Conservation (phyloP, 2,113 vertebrate genomes). For the Heterochromis multidens region DNA sequence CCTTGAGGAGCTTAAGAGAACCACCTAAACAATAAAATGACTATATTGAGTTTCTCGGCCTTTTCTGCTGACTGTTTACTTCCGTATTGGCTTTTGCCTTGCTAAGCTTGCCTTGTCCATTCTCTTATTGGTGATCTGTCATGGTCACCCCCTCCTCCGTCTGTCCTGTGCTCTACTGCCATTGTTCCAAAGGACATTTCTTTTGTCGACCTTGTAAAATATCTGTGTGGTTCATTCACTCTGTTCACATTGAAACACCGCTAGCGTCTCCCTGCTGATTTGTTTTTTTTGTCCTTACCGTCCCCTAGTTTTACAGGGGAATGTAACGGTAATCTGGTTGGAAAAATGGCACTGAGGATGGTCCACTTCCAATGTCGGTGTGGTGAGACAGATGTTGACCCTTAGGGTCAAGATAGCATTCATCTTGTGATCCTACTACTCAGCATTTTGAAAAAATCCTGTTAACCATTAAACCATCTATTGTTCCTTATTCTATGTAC, state of each 20-base stretch:
- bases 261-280: slow-evolving; percentile 66
- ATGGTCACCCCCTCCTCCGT: slow-evolving; percentile 76
- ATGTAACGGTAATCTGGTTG: slow-evolving; percentile 57
- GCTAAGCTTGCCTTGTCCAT: slow-evolving; percentile 82
- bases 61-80: slow-evolving; percentile 79
- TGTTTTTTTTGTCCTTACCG: slow-evolving; percentile 56
- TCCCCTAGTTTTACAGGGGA: slow-evolving; percentile 50
- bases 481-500: slow-evolving; percentile 27
- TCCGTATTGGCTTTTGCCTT: slow-evolving; percentile 76
- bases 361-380: slow-evolving; percentile 1
- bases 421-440: slow-evolving; percentile 39
- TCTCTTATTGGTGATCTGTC: slow-evolving; percentile 84
- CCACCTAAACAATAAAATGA: slow-evolving; percentile 77
- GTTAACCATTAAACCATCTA: slow-evolving; percentile 63
- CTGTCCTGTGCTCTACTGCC: slow-evolving; percentile 59
- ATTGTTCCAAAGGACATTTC: slow-evolving; percentile 75
- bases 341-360: slow-evolving; percentile 43
- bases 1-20: slow-evolving; percentile 70
- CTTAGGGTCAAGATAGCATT: slow-evolving; percentile 41
- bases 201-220: slow-evolving; percentile 84
- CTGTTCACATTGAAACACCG: slow-evolving; percentile 63
- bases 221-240: slow-evolving; percentile 66
- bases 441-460: slow-evolving; percentile 55
- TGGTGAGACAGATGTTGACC: slow-evolving; percentile 57
- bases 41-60: slow-evolving; percentile 60